Evolutionary conservation across 2,888 invertebrate genomes (phyloP).

Genomic region (Keiferia lycopersicella): DNA sequence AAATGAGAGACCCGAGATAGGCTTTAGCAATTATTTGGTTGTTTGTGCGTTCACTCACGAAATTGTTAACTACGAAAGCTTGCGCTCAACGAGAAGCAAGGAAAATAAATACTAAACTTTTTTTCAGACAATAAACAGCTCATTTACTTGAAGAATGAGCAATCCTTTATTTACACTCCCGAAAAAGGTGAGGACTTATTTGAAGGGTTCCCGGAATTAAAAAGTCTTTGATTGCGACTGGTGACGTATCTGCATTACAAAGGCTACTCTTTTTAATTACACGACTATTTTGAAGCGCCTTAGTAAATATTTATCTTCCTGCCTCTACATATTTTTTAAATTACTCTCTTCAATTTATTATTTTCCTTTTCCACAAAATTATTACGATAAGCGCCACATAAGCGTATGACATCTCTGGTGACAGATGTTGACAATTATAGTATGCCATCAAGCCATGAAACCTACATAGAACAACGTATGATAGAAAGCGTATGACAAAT

Average conservation of each 20-base stretch:
- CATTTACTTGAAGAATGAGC: conserved; percentile 36
- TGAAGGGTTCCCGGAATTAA: conserved; percentile 53
- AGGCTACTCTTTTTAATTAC: conserved; percentile 71
- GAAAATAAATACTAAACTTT: conserved; percentile 17
- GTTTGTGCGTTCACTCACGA: conserved; percentile 34
- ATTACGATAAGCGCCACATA: too few relatives aligned
- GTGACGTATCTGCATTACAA: conserved; percentile 68
- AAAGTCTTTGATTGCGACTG: conserved; percentile 55
- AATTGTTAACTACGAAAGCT: conserved; percentile 30
- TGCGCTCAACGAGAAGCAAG: not conserved
- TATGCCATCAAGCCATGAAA: too few relatives aligned
- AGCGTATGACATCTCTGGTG: too few relatives aligned
- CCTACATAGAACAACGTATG: too few relatives aligned
- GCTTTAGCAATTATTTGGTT: conserved; percentile 28
- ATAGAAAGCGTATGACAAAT: too few relatives aligned
- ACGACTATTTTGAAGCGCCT: conserved; percentile 51
- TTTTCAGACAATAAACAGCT: conserved; percentile 37
- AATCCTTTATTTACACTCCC: conserved; percentile 47
- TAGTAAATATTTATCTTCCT: too few relatives aligned
- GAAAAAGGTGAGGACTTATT: conserved; percentile 53
- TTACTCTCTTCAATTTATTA: too few relatives aligned
- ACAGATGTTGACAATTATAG: too few relatives aligned
- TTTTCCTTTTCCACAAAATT: too few relatives aligned
- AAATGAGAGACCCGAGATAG: conserved; percentile 23
- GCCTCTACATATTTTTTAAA: too few relatives aligned